Evolutionary conservation across 2,888 invertebrate species (phyloP).

Genomic region (Napeogenes sylphis): DNA sequence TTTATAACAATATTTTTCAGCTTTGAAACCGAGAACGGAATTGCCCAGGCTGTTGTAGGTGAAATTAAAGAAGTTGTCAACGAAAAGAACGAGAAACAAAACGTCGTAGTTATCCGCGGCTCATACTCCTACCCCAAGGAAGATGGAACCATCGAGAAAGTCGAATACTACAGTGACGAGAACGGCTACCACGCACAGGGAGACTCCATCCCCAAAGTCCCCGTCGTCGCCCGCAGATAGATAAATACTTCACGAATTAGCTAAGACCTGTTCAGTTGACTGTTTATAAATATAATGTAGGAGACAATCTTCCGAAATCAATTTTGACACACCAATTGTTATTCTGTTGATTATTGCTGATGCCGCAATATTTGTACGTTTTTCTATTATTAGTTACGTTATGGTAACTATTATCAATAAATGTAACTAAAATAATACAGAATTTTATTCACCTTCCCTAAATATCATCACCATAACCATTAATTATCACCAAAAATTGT

Average conservation of each 20-base stretch:
- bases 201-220: conserved; percentile 77
- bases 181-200: conserved; percentile 80
- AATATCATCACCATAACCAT: not conserved
- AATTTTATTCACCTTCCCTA: not conserved
- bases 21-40: conserved; percentile 77
- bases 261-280: conserved; percentile 24
- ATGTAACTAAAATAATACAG: not conserved
- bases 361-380: conserved; percentile 57
- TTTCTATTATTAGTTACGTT: conserved; percentile 46
- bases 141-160: conserved; percentile 71
- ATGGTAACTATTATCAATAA: conserved; percentile 1
- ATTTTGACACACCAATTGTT: conserved; percentile 5
- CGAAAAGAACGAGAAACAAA: conserved; percentile 76
- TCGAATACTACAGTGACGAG: conserved; percentile 80
- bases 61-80: conserved; percentile 57
- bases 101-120: conserved; percentile 77
- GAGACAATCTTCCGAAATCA: not conserved
- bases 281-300: conserved; percentile 12
- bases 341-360: conserved; percentile 28
- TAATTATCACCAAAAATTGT: not conserved
- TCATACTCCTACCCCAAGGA: conserved; percentile 73
- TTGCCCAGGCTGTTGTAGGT: conserved; percentile 72
- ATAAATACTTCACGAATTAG: conserved; percentile 33
- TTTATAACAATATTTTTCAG: conserved; percentile 39
- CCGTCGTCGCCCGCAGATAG: conserved; percentile 40